A percentile compares a stretch with the other conserved stretches of the same genome.
Conservation (phyloP, 2,113 vertebrate species). For the Tetraodon nigroviridis region DNA sequence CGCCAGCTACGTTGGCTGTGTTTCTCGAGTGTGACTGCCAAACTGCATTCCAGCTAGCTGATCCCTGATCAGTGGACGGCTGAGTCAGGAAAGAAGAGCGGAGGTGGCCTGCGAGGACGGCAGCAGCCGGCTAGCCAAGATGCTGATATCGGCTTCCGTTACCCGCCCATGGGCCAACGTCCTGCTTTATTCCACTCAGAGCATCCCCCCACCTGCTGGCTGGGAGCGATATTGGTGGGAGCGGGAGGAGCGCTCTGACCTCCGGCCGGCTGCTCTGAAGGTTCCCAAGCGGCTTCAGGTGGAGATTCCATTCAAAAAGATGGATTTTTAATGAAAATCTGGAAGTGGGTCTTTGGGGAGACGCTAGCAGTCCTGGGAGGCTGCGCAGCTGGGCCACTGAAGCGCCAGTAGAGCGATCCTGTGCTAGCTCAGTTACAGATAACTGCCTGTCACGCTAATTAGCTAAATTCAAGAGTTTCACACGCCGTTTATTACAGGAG, state of each 20-base stretch:
- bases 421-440: too few species aligned
- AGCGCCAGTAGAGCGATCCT: too few species aligned
- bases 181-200: conserved; percentile 30
- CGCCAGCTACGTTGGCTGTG: too few species aligned
- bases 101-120: conserved; percentile 4
- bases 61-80: conserved; percentile 12
- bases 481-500: too few species aligned
- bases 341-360: too few species aligned
- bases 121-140: conserved; percentile 8
- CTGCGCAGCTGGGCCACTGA: too few species aligned
- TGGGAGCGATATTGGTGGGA: conserved; percentile 24
- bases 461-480: too few species aligned
- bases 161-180: conserved; percentile 52
- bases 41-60: conserved; percentile 12
- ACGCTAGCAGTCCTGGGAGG: too few species aligned
- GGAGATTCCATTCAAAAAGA: too few species aligned
- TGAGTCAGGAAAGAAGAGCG: conserved; percentile 29
- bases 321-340: too few species aligned
- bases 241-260: conserved; percentile 4
- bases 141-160: conserved; percentile 39
- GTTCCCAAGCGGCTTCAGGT: too few species aligned
- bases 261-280: conserved; percentile 4
- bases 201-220: conserved; percentile 21
- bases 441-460: too few species aligned
- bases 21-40: not conserved